Evolutionary conservation across 2,113 vertebrate species (phyloP), one percentile per base, ranked within the genome.

Genomic region (Anas platyrhynchos): DNA sequence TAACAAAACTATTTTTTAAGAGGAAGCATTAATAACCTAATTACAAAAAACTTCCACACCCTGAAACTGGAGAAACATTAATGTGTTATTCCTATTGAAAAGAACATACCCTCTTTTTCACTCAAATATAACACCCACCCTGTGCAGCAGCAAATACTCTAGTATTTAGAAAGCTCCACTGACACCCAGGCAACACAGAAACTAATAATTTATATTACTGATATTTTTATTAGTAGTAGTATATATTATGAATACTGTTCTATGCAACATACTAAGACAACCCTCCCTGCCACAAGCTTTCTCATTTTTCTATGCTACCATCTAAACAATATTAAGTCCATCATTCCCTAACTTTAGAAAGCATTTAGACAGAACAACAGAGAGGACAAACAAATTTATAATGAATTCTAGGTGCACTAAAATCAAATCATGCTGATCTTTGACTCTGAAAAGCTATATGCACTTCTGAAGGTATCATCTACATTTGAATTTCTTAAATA

Each of bases 211-310:
- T 56, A 5, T 25, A 50, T 32, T 52, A 54, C 12, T 68, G 29
- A 50, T 14, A 56, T 32, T 75, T 87, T 56, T 46, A 10, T 21
- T 21, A 48, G 21, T 48, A 21, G 21, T 48, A 48, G 13, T 62
- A 61, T 11, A 11, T 23, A 26, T 38, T 77, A 12, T 14, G 7
- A 84, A 62, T 69, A 79, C 48, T 72, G 81, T 75, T 8, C 31
- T 26, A 61, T 2, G 3, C 27, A 44, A 58, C 5, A 89, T 55
- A 20, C 18, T 89, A 86, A 75, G 46, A 78, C 32, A 80, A 74
- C 5, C 3, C 5, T 23, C 31, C 44, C 36, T 63, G 14, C 3
- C 20, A 31, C 1, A 0, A 41, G 13, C 1, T 7, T 81, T 11
- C 13, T 23, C 26, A 3, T 29, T 54, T 88, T 62, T 56, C 68